Base-by-base conservation (phyloP, 2,113 vertebrate genomes). In the Oncorhynchus nerka region DNA sequence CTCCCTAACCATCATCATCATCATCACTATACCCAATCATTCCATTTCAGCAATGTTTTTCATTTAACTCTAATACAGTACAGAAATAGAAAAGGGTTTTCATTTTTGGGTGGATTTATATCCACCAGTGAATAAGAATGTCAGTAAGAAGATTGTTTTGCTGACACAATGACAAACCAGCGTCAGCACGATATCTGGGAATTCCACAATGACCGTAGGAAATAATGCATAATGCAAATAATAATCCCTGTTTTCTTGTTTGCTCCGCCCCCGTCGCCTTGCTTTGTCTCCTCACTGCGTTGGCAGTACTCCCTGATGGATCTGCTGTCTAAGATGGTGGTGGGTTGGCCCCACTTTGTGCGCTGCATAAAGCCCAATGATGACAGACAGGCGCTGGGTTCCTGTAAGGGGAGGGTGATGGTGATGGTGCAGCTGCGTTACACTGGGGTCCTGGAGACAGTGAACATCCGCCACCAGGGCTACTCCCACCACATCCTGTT, bases 361-460 rank as follows among this genome's bases (percentile, higher is more conserved):
- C 97, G 98, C 82, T 99, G 97, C 92, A 99, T 99, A 87, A 99
- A 98, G 88, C 98, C 98, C 78, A 99, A 99, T 0, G 96, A 99
- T 65, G 93, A 96, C 85, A 93, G 97, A 57, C 93, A 96, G 88
- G 96, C 97, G 1, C 87, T 97, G 79, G 89, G 88, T 32, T 97
- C 98, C 92, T 95, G 90, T 83, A 89, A 88, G 68, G 95, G 97
- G 83, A 93, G 95, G 77, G 97, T 99, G 85, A 89, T 96, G 77
- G 97, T 99, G 85, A 89, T 96, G 64, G 91, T 95, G 84, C 97
- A 98, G 88, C 93, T 99, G 24, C 95, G 94, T 70, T 98, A 98
- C 89, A 97, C 97, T 0, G 97, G 98, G 19, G 96, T 99, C 88
- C 93, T 98, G 87, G 97, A 99, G 90, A 99, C 97, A 0, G 95